phyloP scores from a whole-genome alignment of 2,888 invertebrate species.

The Parelbella ahira region DNA sequence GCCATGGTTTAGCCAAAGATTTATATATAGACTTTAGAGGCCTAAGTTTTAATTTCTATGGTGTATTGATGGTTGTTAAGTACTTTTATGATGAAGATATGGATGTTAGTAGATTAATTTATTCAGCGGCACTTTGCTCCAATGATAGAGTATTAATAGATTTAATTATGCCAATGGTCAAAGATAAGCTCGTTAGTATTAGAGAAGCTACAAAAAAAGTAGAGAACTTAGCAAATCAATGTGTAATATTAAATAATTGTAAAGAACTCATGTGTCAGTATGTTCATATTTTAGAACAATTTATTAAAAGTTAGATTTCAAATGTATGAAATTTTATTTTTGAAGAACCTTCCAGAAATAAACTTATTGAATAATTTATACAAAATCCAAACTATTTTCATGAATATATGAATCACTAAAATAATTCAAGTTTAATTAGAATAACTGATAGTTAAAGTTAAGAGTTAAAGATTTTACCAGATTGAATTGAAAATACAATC shows the following conservation, averaged over 20 bases:
- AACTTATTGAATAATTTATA: no score
- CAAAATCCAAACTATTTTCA: no score
- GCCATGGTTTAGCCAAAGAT: slow-evolving; percentile 81
- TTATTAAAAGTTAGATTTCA: slow-evolving; percentile 76
- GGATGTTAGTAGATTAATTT: slow-evolving; percentile 66
- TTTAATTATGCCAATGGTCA: slow-evolving; percentile 60
- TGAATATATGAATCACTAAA: no score
- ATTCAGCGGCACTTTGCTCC: slow-evolving; percentile 67
- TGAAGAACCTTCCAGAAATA: no score
- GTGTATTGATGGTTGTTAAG: slow-evolving; percentile 67
- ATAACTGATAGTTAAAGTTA: no score
- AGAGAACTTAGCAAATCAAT: slow-evolving; percentile 42
- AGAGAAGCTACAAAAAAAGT: slow-evolving; percentile 53
- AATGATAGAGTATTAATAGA: slow-evolving; percentile 58
- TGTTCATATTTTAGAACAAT: slow-evolving; percentile 69
- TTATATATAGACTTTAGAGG: slow-evolving; percentile 83
- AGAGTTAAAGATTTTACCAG: no score
- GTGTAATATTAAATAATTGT: slow-evolving; percentile 65
- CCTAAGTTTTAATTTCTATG: slow-evolving; percentile 84
- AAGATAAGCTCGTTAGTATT: slow-evolving; percentile 47
- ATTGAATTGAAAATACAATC: no score
- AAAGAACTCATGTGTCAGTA: slow-evolving; percentile 68
- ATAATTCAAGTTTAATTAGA: no score
- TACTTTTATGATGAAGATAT: slow-evolving; percentile 60
- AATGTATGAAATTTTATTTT: slow-evolving; percentile 13